Evolutionary conservation across 1,140 invertebrate genomes (phyloP), one percentile per base, ranked within the genome.

Genomic region (Aphidius gifuensis): DNA sequence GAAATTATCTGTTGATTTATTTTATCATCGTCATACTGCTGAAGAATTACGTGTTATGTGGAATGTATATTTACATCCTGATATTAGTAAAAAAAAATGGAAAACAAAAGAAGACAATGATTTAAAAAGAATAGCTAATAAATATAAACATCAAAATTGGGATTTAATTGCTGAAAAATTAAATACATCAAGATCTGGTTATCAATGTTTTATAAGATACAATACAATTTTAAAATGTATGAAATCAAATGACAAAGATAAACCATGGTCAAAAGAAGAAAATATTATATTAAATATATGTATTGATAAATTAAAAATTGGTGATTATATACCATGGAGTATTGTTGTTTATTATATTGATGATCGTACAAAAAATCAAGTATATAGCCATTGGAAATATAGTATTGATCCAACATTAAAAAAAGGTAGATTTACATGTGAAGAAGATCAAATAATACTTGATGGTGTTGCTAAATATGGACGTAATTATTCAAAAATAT

Each of bases 31-130:
- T 9, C 85, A 85, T 66, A 80, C 79, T 1, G 69, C 81, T 0
- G 72, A 76, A 2, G 85, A 85, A 69, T 87, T 85, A 68, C 69
- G 80, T 49, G 81, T 83, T 0, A 83, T 89, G 71, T 91, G 90
- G 90, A 83, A 85, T 59, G 77, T 86, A 16, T 89, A 85, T 69
- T 68, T 90, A 57, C 85, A 88, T 69, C 89, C 88, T 0, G 69
- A 80, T 6, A 82, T 90, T 11, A 89, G 86, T 58, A 89, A 87
- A 64, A 71, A 65, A 5, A 74, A 74, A 38, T 91, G 88, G 88
- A 80, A 74, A 2, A 69, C 70, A 23, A 68, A 74, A n/a, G 89
- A 90, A 73, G 84, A 86, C 69, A 67, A 68, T 0, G 64, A 69
- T 32, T 66, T 90, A 46, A 70, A 83, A 55, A 64, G 70, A 56